Base-by-base conservation (phyloP, 2,888 invertebrate genomes). In the Drosophila nr. fundita region DNA sequence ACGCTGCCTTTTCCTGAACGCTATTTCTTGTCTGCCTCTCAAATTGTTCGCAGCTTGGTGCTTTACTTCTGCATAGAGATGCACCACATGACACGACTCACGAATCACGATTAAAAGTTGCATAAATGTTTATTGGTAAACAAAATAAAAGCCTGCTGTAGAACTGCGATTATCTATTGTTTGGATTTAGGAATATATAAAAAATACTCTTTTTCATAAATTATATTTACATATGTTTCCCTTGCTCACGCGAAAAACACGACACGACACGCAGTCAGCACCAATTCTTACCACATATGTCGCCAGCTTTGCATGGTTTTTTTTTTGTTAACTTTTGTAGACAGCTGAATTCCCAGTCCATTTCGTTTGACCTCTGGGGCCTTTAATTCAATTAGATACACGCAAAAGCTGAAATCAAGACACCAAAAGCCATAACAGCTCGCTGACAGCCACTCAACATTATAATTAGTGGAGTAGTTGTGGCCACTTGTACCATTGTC, bases 321-420 rank as follows among this genome's bases (percentile, higher is more conserved):
- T 27, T 38, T 27, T 34, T n/a, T 29, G 29, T 7, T 36, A 4
- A 32, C 8, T 15, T 27, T 36, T 49, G 32, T 54, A 27, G 57
- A 4, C 49, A 59, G 48, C 57, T 32, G 4, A 30, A 61, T 68
- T 80, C 81, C 74, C 83, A 86, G 83, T 65, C 82, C 70, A 83
- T 78, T 81, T 66, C 32, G n/a, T 5, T 18, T 68, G 82, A 78
- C 83, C 90, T 89, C 80, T 83, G 60, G 32, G 59, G 57, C 57
- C 18, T 50, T 77, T 78, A 83, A 90, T 87, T 87, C 73, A 87
- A 87, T 87, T 87, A 89, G 66, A 69, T 34, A 82, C 76, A 88
- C 68, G 81, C 76, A 83, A 65, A 66, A 38, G 68, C 60, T 50
- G 30, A 32, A 55, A 74, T 27, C 58, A 36, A 68, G 64, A 75